These are phyloP conservation scores for Eretmochelys imbricata DNA, from an alignment of 2,113 vertebrate genomes.

Conservation along the genomic window DNA sequence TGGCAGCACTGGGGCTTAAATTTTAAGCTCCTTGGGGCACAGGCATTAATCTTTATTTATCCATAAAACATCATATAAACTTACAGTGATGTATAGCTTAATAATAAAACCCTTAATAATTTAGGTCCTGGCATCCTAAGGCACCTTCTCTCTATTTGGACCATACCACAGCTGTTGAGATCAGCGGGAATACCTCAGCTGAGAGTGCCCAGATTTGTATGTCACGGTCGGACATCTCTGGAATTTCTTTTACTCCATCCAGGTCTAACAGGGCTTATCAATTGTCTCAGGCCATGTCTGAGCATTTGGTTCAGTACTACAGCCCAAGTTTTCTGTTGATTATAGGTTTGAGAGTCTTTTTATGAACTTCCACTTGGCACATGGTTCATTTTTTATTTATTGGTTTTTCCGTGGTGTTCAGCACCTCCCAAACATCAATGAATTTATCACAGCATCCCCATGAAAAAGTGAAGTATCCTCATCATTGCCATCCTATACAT, in stretches of 20 bases:
- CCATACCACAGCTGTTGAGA: neutral
- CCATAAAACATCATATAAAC: neutral
- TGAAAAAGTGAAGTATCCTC: neutral
- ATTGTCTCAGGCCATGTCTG: neutral
- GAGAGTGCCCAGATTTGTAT: neutral
- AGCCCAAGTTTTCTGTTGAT: conserved; percentile 3
- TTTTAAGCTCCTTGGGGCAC: neutral
- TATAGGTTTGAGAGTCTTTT: neutral
- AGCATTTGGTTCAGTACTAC: neutral
- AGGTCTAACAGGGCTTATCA: neutral
- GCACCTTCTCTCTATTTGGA: neutral
- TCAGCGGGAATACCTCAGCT: neutral
- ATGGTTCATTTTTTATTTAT: neutral
- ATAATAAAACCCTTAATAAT: neutral
- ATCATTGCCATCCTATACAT: neutral
- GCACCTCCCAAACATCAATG: neutral
- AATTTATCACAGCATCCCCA: neutral
- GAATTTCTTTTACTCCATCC: neutral
- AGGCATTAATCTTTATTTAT: neutral
- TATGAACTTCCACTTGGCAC: neutral
- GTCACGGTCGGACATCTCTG: neutral
- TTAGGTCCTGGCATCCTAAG: neutral
- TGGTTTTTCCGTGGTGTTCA: neutral
- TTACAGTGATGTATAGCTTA: neutral
- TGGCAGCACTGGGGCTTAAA: neutral